Base-by-base conservation (phyloP, 2,113 vertebrate species). In the Oncorhynchus nerka region DNA sequence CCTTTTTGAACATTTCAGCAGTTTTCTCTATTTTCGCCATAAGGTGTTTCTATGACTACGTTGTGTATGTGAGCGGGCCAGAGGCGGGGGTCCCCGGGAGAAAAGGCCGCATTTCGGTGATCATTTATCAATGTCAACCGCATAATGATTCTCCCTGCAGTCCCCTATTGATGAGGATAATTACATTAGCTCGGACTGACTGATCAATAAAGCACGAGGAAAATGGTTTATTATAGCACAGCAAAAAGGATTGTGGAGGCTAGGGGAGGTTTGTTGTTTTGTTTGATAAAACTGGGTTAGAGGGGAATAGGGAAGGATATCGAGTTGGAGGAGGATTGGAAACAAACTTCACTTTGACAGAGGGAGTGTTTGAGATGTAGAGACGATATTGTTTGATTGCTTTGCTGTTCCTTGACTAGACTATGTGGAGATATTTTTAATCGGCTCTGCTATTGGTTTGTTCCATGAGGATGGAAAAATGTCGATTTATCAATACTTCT, bases 111-210 rank as follows among this genome's bases (percentile, higher is more conserved):
- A 96, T 96, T 97, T 95, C 94, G 95, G 95, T 91, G 96, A 96
- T 99, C 98, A 99, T 99, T 99, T 98, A 99, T 99, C 97, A 99
- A 96, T 97, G 97, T 99, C 98, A 99, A 94, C 95, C 94, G 94
- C 97, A 98, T 97, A 99, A 99, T 99, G 97, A 98, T 98, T 97
- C 97, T 96, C 97, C 95, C 97, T 94, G 96, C 96, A 97, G 96
- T 95, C 95, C 94, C 93, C 97, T 99, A 99, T 99, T 99, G 98
- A 99, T 98, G 97, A 97, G 96, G 96, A 99, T 99, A 99, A 99
- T 99, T 99, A 97, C 97, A 99, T 99, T 99, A 99, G 97, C 97
- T 95, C 96, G 94, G 95, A 99, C 95, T 97, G 96, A 98, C 95
- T 98, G 97, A 99, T 99, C 98, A 99, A 99, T 99, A 97, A 96